Conservation (phyloP, 2,113 vertebrate genomes). For the Blennius ocellaris region DNA sequence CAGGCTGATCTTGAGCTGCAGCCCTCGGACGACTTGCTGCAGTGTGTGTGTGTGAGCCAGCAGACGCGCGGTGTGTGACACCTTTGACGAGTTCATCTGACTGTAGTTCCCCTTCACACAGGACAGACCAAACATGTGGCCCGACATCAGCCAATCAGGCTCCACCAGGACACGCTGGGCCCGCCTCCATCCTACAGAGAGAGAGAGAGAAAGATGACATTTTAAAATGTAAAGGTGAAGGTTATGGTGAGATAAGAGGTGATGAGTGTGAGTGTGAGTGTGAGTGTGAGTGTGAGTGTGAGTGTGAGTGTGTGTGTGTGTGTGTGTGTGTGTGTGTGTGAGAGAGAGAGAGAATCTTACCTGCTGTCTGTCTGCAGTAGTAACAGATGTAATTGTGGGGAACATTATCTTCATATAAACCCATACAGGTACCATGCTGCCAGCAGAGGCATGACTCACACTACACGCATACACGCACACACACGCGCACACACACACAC, state of each 20-base stretch:
- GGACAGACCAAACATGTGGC: slow-evolving; percentile 94
- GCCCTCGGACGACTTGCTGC: slow-evolving; percentile 90
- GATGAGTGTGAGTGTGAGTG: too few relatives aligned
- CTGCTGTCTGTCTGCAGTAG: slow-evolving; percentile 96
- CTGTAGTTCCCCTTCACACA: slow-evolving; percentile 97
- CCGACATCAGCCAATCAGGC: slow-evolving; percentile 91
- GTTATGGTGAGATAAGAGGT: too few relatives aligned
- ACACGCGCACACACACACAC: not conserved
- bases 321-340: too few relatives aligned
- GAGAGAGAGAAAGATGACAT: not conserved
- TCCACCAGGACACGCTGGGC: slow-evolving; percentile 92
- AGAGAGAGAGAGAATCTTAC: slow-evolving; percentile 73
- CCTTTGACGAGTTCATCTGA: slow-evolving; percentile 92
- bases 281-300: too few relatives aligned
- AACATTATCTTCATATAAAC: slow-evolving; percentile 95
- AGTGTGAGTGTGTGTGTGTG: too few relatives aligned
- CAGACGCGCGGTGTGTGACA: slow-evolving; percentile 91
- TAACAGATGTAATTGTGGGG: slow-evolving; percentile 96
- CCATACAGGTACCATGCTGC: slow-evolving; percentile 99
- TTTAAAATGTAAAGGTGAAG: too few relatives aligned
- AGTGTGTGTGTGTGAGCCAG: slow-evolving; percentile 91
- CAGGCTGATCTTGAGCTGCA: slow-evolving; percentile 96
- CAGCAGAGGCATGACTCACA: slow-evolving; percentile 98
- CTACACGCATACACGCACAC: too few relatives aligned
- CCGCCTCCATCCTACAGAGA: slow-evolving; percentile 87